Evolutionary conservation across 2,797 vertebrate genomes (phyloP), one percentile per base, ranked within the genome.

Genomic region (Hydrocynus forskahlii): DNA sequence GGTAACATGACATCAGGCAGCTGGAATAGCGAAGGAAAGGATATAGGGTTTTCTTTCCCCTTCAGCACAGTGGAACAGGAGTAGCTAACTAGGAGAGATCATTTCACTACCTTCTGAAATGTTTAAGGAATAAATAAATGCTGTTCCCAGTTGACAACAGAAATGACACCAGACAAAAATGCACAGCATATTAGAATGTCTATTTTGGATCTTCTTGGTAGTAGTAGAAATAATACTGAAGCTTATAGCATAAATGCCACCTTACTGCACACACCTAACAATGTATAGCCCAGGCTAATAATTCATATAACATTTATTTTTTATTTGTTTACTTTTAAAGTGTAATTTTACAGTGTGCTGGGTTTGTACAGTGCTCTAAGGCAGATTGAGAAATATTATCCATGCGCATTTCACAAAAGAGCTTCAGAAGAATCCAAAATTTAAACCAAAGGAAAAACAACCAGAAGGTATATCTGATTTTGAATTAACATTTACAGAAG

Each of bases 261-360:
- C 21, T 29, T 13, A 29, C 3, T 5, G 60, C 16, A 29, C 17
- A 29, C 7, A 23, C 13, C 59, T 62, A 43, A 59, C 29, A 68
- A 64, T 17, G 38, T 21, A 75, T 7, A 7, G 35, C 4, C 64
- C 81, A 35, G 17, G 77, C 62, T 68, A 75, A 84, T 78, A 77
- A 83, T 78, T 85, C 80, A 87, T 87, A 88, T 86, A 86, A 67
- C 62, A 68, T 79, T 87, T 84, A 78, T 84, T 86, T 84, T 79
- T 74, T 70, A 59, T 82, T 84, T 62, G 80, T 29, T 75, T 25
- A 81, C 79, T n/a, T 66, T 83, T 80, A 86, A 86, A 85, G 85
- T 81, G 68, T 84, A 81, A 80, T 85, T 87, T 79, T 86, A 88
- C 88, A 89, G 87, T 88, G 85, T 87, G 85, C 85, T 87, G 82